Conservation (phyloP, 2,797 vertebrate species). For the Brachyalestes nurse region DNA sequence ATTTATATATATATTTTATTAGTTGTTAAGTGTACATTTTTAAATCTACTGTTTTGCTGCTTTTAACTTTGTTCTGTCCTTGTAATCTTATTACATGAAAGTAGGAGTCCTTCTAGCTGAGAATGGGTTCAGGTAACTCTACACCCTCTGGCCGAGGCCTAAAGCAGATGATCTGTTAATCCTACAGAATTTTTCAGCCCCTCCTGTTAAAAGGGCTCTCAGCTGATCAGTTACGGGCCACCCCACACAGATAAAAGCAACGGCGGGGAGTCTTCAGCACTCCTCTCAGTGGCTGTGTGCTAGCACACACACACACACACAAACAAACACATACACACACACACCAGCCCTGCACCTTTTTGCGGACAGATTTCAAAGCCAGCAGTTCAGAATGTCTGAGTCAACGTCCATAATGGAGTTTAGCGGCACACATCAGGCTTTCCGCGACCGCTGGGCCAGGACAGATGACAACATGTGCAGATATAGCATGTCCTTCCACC, state of each 20-base stretch:
- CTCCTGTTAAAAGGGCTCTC: constrained; percentile 69
- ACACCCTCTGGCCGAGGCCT: not conserved
- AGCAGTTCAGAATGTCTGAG: constrained; percentile 30
- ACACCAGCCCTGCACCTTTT: constrained; percentile 49
- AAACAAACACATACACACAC: no score
- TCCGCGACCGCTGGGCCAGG: constrained; percentile 86
- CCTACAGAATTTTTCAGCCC: constrained; percentile 70
- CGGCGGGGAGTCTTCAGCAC: constrained; percentile 44
- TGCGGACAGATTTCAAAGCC: constrained; percentile 19
- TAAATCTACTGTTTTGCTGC: no score
- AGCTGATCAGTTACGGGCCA: constrained; percentile 69
- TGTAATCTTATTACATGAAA: no score
- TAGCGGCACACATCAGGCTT: constrained; percentile 86
- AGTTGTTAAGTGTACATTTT: no score
- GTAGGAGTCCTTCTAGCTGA: no score
- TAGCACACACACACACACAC: not conserved
- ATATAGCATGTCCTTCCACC: constrained; percentile 92
- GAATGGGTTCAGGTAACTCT: not conserved
- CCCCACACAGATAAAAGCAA: constrained; percentile 76
- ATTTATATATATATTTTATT: no score
- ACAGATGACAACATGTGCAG: constrained; percentile 88
- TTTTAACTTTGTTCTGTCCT: no score
- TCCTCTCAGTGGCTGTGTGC: constrained; percentile 10
- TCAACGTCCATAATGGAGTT: constrained; percentile 70
- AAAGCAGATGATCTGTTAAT: constrained; percentile 74